A percentile compares a stretch with the other conserved stretches of the same genome.
phyloP scores from a whole-genome alignment of 2,797 vertebrate species.

The Mycteria americana region DNA sequence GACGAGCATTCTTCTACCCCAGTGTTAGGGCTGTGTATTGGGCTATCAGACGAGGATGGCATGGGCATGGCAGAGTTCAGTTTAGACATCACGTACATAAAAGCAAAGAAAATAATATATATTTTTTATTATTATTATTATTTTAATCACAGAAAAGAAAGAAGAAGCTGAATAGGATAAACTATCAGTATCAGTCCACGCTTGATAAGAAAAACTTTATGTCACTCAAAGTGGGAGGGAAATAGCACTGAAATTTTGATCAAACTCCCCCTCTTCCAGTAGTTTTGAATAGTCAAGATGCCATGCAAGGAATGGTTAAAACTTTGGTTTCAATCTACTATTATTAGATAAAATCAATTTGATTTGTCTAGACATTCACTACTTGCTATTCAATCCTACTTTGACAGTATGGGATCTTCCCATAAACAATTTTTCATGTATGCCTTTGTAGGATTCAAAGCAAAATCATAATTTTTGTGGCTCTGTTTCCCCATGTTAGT shows the following conservation, averaged over 20 bases:
- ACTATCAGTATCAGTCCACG: neutral
- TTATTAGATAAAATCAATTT: neutral
- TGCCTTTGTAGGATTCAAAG: neutral
- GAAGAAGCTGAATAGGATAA: neutral
- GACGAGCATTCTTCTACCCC: neutral
- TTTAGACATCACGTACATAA: neutral
- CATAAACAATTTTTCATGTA: neutral
- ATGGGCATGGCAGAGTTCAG: neutral
- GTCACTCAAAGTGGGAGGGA: neutral
- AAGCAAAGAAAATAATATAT: neutral
- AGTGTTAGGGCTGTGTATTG: neutral
- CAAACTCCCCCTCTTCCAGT: neutral
- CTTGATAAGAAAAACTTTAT: neutral
- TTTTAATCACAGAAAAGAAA: neutral
- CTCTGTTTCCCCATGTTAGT: neutral
- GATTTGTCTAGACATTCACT: neutral
- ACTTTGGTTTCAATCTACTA: neutral
- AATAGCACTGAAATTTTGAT: neutral
- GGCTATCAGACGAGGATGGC: neutral
- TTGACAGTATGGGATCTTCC: neutral
- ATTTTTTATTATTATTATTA: too few species aligned
- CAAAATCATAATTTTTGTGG: neutral
- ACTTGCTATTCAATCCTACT: neutral
- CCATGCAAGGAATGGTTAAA: neutral
- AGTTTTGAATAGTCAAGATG: neutral